Evolutionary conservation across 2,113 vertebrate genomes (phyloP), one percentile per base, ranked within the genome.

Genomic region (Podarcis raffonei): DNA sequence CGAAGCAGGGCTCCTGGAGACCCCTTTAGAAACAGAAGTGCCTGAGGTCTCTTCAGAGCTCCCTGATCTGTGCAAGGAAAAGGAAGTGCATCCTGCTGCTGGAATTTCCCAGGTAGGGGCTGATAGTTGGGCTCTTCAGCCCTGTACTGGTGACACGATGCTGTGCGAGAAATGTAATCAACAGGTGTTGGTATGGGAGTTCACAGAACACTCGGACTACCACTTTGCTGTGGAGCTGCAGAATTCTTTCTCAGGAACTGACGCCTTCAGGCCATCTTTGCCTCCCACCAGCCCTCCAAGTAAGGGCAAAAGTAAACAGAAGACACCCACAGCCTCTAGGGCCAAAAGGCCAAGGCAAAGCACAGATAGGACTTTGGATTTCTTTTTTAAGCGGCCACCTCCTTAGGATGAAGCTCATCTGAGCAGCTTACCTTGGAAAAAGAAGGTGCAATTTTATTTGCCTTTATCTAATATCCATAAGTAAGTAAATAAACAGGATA

Each of bases 181-280:
- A 94, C 94, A 97, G 0, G 95, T 99, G 86, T 90, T 94, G 48
- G 96, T 96, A 23, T 99, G 99, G 99, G 98, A 99, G 39, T 97
- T 98, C 96, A 98, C 98, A 0, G 99, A 99, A 95, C 99, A 99
- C 87, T 95, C 81, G 6, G 99, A 99, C 93, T 99, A 98, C 87
- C 99, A 99, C 93, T 99, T 99, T 92, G 99, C 99, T 35, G 77
- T 98, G 87, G 98, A 99, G 72, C 95, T 99, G 71, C 98, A 99
- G 86, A 97, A 96, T 23, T 98, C 98, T 1, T 96, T 99, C 87
- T 93, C 96, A 18, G 96, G 97, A 23, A 35, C 97, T 27, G 86
- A 91, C 0, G 53, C 88, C 74, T 86, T 91, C 90, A 6, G 0
- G 0, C 87, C 93, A 42, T 75, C 42, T 37, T 80, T 35, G 59